Conservation (phyloP, 1,140 invertebrate species). For the Drosophila azteca region DNA sequence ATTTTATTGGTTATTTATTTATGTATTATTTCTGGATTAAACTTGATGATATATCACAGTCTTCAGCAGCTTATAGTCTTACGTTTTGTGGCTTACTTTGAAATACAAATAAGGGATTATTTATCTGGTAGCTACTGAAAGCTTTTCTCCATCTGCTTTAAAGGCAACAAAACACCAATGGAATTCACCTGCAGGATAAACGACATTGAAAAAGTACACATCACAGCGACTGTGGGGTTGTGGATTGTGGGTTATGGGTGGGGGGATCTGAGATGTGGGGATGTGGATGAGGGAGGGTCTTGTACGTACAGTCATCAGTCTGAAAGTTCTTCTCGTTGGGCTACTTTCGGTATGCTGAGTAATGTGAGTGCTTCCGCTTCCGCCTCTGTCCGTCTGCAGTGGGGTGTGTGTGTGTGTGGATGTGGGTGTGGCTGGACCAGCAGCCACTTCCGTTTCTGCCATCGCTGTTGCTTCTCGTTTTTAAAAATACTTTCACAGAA, state of each 20-base stretch:
- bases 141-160: background rate
- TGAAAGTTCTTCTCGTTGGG: slow-evolving; percentile 29
- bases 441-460: slow-evolving; percentile 86
- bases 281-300: slow-evolving; percentile 4
- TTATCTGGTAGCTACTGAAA: no score
- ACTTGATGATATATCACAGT: background rate
- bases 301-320: slow-evolving; percentile 23
- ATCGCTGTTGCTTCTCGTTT: slow-evolving; percentile 11
- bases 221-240: background rate
- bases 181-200: slow-evolving; percentile 37
- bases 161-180: background rate
- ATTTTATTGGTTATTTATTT: slow-evolving; percentile 3
- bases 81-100: background rate
- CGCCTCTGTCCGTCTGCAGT: slow-evolving; percentile 24
- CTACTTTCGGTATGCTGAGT: slow-evolving; percentile 56
- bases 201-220: slow-evolving; percentile 7
- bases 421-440: slow-evolving; percentile 23
- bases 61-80: background rate
- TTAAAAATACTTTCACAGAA: slow-evolving; percentile 32
- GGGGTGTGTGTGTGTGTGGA: background rate
- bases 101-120: background rate
- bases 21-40: no score
- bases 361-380: slow-evolving; percentile 78
- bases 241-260: background rate
- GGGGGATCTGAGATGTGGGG: background rate